Evolutionary conservation across 2,888 invertebrate species (phyloP).

Genomic region (Tupiocoris notatus): DNA sequence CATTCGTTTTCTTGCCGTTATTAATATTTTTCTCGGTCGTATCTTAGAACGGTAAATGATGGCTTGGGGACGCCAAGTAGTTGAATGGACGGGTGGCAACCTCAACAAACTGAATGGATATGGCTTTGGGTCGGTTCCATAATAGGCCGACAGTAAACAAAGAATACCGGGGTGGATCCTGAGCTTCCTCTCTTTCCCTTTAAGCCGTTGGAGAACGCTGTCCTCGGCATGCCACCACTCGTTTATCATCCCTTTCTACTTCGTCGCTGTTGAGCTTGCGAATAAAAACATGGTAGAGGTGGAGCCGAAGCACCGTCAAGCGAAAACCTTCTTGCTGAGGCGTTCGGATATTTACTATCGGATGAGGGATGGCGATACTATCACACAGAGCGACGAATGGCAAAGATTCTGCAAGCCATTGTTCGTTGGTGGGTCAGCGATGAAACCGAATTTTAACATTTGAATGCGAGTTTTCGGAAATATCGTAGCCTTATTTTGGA

Average conservation of each 20-base stretch:
- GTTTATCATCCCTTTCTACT: background rate
- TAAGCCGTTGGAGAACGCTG: background rate
- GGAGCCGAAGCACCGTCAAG: background rate
- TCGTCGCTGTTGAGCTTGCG: background rate
- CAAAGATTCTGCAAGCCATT: too few relatives aligned
- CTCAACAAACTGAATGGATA: background rate
- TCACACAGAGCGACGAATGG: background rate
- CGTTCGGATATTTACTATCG: background rate
- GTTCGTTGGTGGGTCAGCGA: background rate
- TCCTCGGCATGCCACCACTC: background rate
- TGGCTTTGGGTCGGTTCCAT: constrained; percentile 2
- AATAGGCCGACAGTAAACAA: constrained; percentile 13
- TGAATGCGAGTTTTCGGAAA: too few relatives aligned
- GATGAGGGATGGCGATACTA: background rate
- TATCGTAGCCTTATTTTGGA: too few relatives aligned
- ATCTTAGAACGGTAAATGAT: background rate
- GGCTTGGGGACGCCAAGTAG: background rate
- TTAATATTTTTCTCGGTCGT: background rate
- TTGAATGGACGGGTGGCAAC: background rate
- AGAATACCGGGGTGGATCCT: background rate
- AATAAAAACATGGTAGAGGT: background rate
- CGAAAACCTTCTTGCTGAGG: background rate
- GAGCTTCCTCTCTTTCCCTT: background rate
- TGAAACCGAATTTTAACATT: too few relatives aligned
- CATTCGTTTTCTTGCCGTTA: too few relatives aligned